Evolutionary conservation across 2,888 invertebrate species (phyloP), one percentile per base, ranked within the genome.

Genomic region (Dione juno): DNA sequence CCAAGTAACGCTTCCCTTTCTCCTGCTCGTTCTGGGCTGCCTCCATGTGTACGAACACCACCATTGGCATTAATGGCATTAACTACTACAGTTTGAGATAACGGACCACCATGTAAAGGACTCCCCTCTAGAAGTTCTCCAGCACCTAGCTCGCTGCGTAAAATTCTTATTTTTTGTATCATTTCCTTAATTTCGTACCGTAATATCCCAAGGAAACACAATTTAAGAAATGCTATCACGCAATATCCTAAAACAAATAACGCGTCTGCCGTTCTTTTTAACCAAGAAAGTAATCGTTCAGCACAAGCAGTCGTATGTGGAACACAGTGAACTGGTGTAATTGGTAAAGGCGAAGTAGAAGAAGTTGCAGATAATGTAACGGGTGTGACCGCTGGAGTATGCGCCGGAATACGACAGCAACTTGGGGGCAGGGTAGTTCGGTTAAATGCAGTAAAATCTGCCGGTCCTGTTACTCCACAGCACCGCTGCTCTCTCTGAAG

Each of bases 181-280:
- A 97, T 97, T 89, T 97, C 97, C 77, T 96, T 95, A 83, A 97
- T 97, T 93, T 97, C 97, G 93, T 97, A 97, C 73, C 97, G 95
- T 79, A 97, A 94, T 80, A 97, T 97, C 74, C 97, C 97, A 76
- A 97, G 95, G 94, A 97, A 97, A 94, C 97, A 97, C 88, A 97
- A 94, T 91, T 97, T 97, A 79, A 97, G 94, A 93, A 97, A 97
- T 81, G 97, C 96, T 81, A 97, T 96, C 75, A 97, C 97, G 92
- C 97, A 97, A 88, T 97, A 97, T 71, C 97, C 97, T 79, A 97
- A 88, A 71, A 97, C 95, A 84, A 96, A 97, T 70, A 97, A 94
- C 72, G 97, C 94, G 84, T 97, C 97, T 65, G 97, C 97, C 57
- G 96, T 96, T 83, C 96, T 94, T 77, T 96, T 93, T 64, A 97